Evolutionary conservation across 2,797 vertebrate species (phyloP), one percentile per base, ranked within the genome.

Genomic region (Danionella dracula): DNA sequence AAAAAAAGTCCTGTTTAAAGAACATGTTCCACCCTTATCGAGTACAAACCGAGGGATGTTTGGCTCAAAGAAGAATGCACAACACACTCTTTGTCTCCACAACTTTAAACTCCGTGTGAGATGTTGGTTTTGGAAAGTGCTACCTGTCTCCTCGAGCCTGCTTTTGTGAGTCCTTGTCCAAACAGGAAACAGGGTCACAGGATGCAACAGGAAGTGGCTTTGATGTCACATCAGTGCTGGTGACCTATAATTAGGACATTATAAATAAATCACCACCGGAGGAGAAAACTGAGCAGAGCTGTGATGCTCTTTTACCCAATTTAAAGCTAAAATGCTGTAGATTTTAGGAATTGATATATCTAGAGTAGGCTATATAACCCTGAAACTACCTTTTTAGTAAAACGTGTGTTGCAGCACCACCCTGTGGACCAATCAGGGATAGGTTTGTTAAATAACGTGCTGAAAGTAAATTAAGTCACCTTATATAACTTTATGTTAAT

Each of bases 91-190:
- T 74, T 74, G 68, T 74, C 56, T 38, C 17, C 48, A 58, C 54
- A 60, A 35, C 15, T 15, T 32, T 48, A 31, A 20, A 21, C 16
- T 40, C 50, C 57, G 40, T 68, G 15, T 54, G 41, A 68, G 21
- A 29, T 71, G 68, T 75, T 75, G 64, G 10, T 75, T 68, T 75
- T 75, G 68, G 73, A 68, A 57, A 32, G 64, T 17, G 10, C 59
- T 19, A 63, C 68, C 51, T 56, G 23, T 49, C 41, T 54, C 58
- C 50, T 34, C 16, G 32, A n/a, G 46, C 13, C 38, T 38, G 69
- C 49, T 57, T 68, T 67, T 46, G 38, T 35, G 7, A 58, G 32
- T 49, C 55, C 45, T 58, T 68, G 35, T 64, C 54, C 42, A 49
- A 71, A 75, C 69, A 71, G 64, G 64, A 67, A 23, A 11, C 13